phyloP scores from a whole-genome alignment of 2,797 vertebrate genomes.

The Passerculus sandwichensis region DNA sequence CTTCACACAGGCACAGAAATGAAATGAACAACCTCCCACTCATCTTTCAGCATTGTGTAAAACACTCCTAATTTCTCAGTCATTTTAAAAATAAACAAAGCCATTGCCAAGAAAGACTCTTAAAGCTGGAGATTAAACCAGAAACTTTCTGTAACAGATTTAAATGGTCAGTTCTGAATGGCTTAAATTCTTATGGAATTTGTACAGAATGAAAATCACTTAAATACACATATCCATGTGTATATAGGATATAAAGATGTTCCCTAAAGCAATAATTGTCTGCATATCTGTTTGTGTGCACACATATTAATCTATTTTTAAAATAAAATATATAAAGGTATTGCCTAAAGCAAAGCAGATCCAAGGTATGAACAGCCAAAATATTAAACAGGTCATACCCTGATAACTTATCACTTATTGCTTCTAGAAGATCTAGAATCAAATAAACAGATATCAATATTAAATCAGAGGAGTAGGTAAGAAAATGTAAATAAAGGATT shows the following conservation, averaged over 20 bases:
- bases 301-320: background rate
- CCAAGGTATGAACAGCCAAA: background rate
- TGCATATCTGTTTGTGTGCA: background rate
- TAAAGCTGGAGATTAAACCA: conserved; percentile 37
- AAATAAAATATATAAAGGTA: background rate
- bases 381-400: background rate
- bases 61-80: background rate
- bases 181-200: background rate
- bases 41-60: conserved; percentile 34
- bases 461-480: background rate
- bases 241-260: background rate
- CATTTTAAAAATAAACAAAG: conserved; percentile 38
- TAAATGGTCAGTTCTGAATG: background rate
- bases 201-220: background rate
- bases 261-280: background rate
- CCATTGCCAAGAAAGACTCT: conserved; percentile 15
- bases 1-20: background rate
- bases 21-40: background rate
- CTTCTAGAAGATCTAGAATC: background rate
- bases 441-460: background rate
- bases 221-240: too few relatives aligned
- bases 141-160: background rate
- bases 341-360: background rate
- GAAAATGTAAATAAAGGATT: background rate
- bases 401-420: background rate